Evolutionary conservation across 1,140 invertebrate species (phyloP), one percentile per base, ranked within the genome.

Genomic region (Saccostrea glomerata): DNA sequence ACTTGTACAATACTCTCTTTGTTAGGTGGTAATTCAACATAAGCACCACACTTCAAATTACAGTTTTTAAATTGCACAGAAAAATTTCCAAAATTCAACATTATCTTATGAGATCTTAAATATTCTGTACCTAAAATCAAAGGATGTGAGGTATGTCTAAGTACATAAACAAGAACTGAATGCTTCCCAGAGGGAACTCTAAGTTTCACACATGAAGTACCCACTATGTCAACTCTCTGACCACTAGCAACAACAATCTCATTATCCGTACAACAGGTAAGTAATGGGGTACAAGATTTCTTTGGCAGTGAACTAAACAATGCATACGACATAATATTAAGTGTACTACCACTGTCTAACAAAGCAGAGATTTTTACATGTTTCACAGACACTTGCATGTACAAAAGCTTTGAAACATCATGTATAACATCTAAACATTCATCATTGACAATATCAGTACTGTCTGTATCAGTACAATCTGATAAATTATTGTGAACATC

Each of bases 301-400:
- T n/a, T n/a, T n/a, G n/a, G n/a, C n/a, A n/a, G n/a, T n/a, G n/a
- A n/a, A n/a, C n/a, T 30, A 85, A 54, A 85, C 30, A 85, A 66
- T 17, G 25, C 25, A 30, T 36, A 30, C 9, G 56, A 85, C 58
- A 85, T 85, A 66, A 85, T 63, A 85, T 66, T 85, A 23, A 85
- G 66, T 23, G n/a, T 17, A 47, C 58, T 66, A 36, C 84, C 84
- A 66, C 23, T 30, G 30, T 85, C 84, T 85, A 85, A 85, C 5
- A 85, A 66, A 66, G 84, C 84, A 66, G 84, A 56, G 9, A 66
- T 60, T 23, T 66, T 25, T 5, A 85, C 56, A 66, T 85, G 58
- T 3, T 85, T 63, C 25, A 85, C 20, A 17, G 17, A 20, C 13
- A 85, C 84, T 30, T 23, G 56, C 63, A 85, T 63, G 63, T 85